Evolutionary conservation across 2,888 invertebrate species (phyloP).

Genomic region (Clivina fossor): DNA sequence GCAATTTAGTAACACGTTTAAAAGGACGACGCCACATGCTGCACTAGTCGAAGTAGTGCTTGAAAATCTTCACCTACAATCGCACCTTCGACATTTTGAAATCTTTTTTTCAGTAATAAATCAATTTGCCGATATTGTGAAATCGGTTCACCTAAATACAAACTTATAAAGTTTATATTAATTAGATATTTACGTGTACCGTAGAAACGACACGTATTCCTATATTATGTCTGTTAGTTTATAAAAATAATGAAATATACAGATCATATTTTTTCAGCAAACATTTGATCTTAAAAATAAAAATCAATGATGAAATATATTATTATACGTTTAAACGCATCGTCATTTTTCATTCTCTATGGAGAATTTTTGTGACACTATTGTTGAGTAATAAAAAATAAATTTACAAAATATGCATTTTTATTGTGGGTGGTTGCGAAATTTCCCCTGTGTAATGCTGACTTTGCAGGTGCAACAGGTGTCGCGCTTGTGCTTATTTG

Average conservation of each 20-base stretch:
- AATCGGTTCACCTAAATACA: conserved; percentile 12
- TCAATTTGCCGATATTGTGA: conserved; percentile 11
- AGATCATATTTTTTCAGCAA: conserved; percentile 32
- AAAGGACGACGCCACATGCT: conserved; percentile 65
- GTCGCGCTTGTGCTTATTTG: conserved; percentile 17
- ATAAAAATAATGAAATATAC: conserved; percentile 18
- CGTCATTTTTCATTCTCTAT: conserved; percentile 11
- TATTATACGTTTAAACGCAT: conserved; percentile 12
- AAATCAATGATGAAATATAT: conserved; percentile 1
- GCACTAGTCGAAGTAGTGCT: conserved; percentile 24
- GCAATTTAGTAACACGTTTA: conserved; percentile 87
- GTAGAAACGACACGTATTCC: conserved; percentile 9
- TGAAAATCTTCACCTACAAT: no score
- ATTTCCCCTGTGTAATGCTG: conserved; percentile 1
- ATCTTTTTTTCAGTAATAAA: conserved; percentile 6
- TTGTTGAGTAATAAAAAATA: conserved; percentile 30
- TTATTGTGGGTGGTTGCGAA: not conserved
- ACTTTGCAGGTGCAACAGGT: conserved; percentile 29
- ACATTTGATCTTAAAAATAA: conserved; percentile 26
- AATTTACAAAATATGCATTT: no score
- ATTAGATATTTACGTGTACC: conserved; percentile 10
- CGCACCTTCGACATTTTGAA: not conserved
- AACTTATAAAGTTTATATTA: conserved; percentile 19
- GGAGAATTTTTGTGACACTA: conserved; percentile 22
- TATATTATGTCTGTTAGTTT: conserved; percentile 21